Conservation (phyloP, 2,797 vertebrate genomes). For the Pangasius mekongensis region DNA sequence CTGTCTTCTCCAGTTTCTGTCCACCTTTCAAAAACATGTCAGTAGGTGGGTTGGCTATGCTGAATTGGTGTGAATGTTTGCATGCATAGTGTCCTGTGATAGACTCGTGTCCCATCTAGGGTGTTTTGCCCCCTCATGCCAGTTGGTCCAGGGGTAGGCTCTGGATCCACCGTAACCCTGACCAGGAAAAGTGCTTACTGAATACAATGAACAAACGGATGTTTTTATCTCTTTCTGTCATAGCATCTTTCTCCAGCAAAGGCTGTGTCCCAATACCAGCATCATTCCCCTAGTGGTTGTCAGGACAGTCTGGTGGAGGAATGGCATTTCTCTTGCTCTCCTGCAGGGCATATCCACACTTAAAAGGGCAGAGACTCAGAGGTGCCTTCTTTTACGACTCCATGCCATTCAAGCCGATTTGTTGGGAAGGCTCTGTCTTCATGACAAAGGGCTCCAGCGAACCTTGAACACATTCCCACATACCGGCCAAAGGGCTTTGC, state of each 20-base stretch:
- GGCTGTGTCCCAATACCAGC: not conserved
- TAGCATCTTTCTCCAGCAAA: constrained; percentile 5
- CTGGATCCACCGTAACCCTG: not conserved
- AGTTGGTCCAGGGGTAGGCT: not conserved
- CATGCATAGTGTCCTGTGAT: not conserved
- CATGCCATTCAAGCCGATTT: constrained; percentile 27
- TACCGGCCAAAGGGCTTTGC: not conserved
- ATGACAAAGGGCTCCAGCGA: constrained; percentile 34
- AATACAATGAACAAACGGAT: not conserved
- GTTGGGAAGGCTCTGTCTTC: not conserved
- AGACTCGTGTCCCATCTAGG: not conserved
- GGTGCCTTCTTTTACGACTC: constrained; percentile 41
- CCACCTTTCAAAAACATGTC: not conserved
- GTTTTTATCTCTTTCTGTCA: not conserved
- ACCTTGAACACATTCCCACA: constrained; percentile 30
- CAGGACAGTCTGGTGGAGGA: not conserved
- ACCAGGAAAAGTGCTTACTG: not conserved
- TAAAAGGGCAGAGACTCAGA: constrained; percentile 39
- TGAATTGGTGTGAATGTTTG: not conserved
- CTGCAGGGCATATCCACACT: constrained; percentile 6
- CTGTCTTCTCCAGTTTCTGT: not conserved
- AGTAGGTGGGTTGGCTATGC: not conserved
- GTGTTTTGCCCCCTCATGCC: not conserved
- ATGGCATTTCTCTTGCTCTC: constrained; percentile 1
- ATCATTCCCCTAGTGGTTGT: constrained; percentile 7